Evolutionary conservation across 2,797 vertebrate genomes (phyloP), one percentile per base, ranked within the genome.

Genomic region (Amniataba percoides): DNA sequence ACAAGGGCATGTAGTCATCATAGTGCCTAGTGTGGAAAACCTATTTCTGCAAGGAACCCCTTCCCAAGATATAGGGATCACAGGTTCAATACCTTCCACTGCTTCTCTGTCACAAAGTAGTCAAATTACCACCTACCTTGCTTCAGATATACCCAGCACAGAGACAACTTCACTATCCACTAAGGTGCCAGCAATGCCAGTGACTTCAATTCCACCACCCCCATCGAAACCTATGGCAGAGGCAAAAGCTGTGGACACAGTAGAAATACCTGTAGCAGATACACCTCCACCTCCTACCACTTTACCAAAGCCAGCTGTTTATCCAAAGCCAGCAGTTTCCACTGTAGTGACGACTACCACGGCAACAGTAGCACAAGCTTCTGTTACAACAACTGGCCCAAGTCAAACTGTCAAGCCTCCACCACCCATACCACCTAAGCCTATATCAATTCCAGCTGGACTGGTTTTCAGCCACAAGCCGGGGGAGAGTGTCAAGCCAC

Each of bases 381-480:
- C 67, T 88, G 52, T 90, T 86, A 81, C 83, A 88, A 60, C 84
- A 51, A 68, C 82, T 69, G 88, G 92, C 19, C 62, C 78, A 16
- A 71, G 78, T 80, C 90, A 95, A 78, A 40, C 80, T 45, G 57
- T 90, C 66, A 99, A 97, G 90, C 83, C 91, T 84, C 97, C 97
- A 81, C 98, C 98, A 78, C 98, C 98, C 71, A 96, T 99, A 78
- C 97, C 98, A 82, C 98, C 98, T 43, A 99, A 99, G 82, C 98
- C 98, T 73, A 89, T 96, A 77, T 96, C 93, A 73, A 97, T 99
- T 95, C 97, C 98, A 88, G 95, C 96, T 79, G 96, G 97, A 74
- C 92, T 99, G 71, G 95, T 97, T 78, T 99, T 99, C 84, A 97
- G 94, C 77, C 97, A 99, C 70, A 97, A 96, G 78, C 93, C 97